These are phyloP conservation scores for Sphyrna mokarran DNA, from an alignment of 2,113 vertebrate genomes.

Conservation along the genomic window DNA sequence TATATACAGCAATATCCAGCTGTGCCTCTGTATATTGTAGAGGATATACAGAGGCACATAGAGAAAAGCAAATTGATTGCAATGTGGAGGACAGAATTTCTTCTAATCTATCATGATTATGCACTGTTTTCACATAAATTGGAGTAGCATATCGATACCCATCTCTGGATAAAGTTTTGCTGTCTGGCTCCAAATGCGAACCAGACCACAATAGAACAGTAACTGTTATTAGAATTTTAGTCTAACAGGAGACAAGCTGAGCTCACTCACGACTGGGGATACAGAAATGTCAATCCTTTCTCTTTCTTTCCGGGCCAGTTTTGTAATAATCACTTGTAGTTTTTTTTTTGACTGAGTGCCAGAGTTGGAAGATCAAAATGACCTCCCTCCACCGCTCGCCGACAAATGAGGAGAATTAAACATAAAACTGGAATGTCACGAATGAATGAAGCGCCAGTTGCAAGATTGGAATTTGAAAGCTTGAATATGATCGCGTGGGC, in stretches of 20 bases:
- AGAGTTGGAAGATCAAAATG: background rate
- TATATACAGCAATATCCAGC: background rate
- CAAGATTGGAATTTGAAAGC: background rate
- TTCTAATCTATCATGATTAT: background rate
- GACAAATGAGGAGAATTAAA: too few species aligned
- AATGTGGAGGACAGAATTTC: background rate
- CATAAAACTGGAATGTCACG: background rate
- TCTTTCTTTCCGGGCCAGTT: background rate
- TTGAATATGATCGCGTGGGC: background rate
- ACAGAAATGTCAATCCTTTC: background rate
- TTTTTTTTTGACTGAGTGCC: background rate
- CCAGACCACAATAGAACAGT: background rate
- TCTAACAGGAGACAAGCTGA: background rate
- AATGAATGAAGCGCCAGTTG: background rate
- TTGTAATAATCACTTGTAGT: background rate
- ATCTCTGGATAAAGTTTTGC: background rate
- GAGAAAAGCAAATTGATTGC: background rate
- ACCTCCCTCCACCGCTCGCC: background rate
- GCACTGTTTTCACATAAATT: background rate
- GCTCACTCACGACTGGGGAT: background rate
- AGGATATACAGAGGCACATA: too few species aligned
- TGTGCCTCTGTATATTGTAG: background rate
- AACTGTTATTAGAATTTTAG: background rate
- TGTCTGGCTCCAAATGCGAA: background rate
- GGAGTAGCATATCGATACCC: background rate